Percentiles rank a stretch among this genome's conserved stretches.
Conservation (phyloP, 1,140 invertebrate species). For the Pantala flavescens region DNA sequence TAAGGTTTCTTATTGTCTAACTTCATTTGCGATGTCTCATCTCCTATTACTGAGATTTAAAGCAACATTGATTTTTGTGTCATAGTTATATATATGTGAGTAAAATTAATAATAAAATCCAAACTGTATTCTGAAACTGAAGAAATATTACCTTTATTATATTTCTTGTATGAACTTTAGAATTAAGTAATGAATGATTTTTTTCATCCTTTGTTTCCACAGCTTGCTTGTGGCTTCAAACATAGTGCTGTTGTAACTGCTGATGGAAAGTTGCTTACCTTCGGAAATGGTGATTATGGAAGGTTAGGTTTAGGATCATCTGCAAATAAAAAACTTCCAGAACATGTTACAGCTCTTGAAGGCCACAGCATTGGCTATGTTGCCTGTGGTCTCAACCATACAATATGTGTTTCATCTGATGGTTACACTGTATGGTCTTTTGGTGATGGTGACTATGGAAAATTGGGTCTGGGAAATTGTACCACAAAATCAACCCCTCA, state of each 20-base stretch:
- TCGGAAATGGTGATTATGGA: conserved; percentile 58
- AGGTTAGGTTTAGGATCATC: conserved; percentile 49
- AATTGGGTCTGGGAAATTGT: conserved; percentile 48
- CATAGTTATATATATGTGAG: no score
- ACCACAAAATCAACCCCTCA: conserved; percentile 43
- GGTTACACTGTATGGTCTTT: conserved; percentile 52
- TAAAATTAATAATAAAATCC: no score
- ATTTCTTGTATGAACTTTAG: no score
- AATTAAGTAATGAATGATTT: not conserved
- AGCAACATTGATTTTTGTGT: no score
- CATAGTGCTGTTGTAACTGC: conserved; percentile 55
- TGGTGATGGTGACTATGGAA: conserved; percentile 57
- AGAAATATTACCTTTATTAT: no score
- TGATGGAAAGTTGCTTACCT: conserved; percentile 54
- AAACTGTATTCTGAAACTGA: no score
- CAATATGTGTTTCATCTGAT: conserved; percentile 47
- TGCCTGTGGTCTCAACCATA: conserved; percentile 54
- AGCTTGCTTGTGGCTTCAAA: conserved; percentile 56
- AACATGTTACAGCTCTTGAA: conserved; percentile 40
- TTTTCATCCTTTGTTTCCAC: conserved; percentile 19
- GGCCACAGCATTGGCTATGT: conserved; percentile 40
- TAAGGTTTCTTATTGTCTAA: no score
- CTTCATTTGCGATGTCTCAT: no score
- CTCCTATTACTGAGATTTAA: no score
- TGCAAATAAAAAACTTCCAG: conserved; percentile 51